These are phyloP conservation scores for Uloborus diversus DNA, from an alignment of 1,140 invertebrate species.

Conservation along the genomic window DNA sequence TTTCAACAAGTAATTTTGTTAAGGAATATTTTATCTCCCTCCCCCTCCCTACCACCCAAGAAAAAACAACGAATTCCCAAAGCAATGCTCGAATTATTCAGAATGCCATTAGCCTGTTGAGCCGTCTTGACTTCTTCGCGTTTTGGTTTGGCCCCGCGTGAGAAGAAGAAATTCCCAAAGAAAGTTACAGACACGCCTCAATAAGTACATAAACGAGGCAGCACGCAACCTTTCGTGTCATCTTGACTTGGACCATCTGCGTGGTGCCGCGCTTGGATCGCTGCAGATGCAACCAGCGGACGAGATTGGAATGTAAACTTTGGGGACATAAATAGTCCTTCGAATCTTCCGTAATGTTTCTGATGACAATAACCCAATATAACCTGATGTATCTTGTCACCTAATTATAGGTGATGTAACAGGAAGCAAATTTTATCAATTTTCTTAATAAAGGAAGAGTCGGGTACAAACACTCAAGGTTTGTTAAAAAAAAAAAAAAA, in stretches of 20 bases:
- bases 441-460: too few species aligned
- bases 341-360: neutral
- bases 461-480: too few species aligned
- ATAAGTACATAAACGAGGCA: neutral
- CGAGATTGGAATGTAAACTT: neutral
- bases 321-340: neutral
- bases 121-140: neutral
- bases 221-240: neutral
- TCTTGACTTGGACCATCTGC: neutral
- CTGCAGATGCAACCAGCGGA: neutral
- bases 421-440: too few species aligned
- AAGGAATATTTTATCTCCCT: neutral
- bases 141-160: too few species aligned
- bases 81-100: neutral
- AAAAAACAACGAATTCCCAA: neutral
- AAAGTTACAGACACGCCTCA: neutral
- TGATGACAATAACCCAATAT: neutral
- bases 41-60: neutral
- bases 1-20: neutral
- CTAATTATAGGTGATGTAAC: neutral
- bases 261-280: neutral
- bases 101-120: neutral
- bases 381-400: neutral
- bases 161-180: neutral
- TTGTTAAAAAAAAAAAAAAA: too few species aligned